phyloP scores from a whole-genome alignment of 1,140 invertebrate genomes.

The Drosophila tani region DNA sequence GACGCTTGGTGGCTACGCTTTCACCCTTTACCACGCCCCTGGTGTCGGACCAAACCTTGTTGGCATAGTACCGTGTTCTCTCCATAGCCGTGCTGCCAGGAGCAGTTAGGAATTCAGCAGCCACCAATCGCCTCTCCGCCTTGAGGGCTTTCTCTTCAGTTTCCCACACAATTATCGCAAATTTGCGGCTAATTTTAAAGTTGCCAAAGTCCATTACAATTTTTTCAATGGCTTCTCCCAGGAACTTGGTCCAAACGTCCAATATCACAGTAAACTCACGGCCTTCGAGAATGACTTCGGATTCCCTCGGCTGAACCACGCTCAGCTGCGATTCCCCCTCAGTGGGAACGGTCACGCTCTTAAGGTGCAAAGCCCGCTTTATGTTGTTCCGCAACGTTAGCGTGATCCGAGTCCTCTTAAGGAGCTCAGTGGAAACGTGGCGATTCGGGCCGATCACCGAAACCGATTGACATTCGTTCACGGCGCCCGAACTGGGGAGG shows the following conservation, averaged over 20 bases:
- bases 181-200: slow-evolving; percentile 76
- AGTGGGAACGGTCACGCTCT: slow-evolving; percentile 69
- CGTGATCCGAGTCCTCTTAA: slow-evolving; percentile 74
- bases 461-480: slow-evolving; percentile 76
- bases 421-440: slow-evolving; percentile 79
- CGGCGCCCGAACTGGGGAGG: rapidly evolving
- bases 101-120: slow-evolving; percentile 27
- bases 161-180: slow-evolving; percentile 47
- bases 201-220: slow-evolving; percentile 86
- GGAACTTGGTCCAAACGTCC: slow-evolving; percentile 84
- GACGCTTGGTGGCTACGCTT: slow-evolving; percentile 85
- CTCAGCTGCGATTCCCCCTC: slow-evolving; percentile 75
- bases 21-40: slow-evolving; percentile 86
- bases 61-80: slow-evolving; percentile 63
- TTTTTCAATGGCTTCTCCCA: slow-evolving; percentile 87
- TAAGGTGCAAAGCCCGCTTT: slow-evolving; percentile 63
- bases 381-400: slow-evolving; percentile 83
- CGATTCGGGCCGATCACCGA: slow-evolving; percentile 82
- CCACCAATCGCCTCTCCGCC: slow-evolving; percentile 39
- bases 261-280: slow-evolving; percentile 25
- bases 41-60: slow-evolving; percentile 72
- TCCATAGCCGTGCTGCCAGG: slow-evolving; percentile 31
- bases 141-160: slow-evolving; percentile 10
- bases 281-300: background rate
- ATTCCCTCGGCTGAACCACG: slow-evolving; percentile 31